Base-by-base conservation (phyloP, 2,113 vertebrate genomes). In the Lynx canadensis region DNA sequence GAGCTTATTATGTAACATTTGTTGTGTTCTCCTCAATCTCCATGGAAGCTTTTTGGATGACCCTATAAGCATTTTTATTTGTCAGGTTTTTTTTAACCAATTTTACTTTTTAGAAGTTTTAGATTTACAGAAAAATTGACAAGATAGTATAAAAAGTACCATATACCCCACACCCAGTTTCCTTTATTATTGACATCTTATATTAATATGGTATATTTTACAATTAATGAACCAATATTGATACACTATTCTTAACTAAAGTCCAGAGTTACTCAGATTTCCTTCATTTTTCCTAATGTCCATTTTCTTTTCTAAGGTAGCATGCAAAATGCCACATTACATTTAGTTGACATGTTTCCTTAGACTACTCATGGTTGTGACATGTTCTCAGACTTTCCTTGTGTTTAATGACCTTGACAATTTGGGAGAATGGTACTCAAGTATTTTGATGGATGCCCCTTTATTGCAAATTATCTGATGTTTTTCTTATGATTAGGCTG, bases 101-200 rank as follows among this genome's bases (percentile, higher is more conserved):
- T 79, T 90, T 95, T 80, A 57, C 29, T 69, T 79, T 93, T 74
- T 41, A 86, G n/a, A 87, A 78, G 16, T 66, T 95, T 91, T 82
- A 33, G 25, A 48, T 88, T 85, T 94, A 66, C 7, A 78, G 63
- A 97, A 97, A 95, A 71, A 29, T 38, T 91, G 50, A 90, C n/a
- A 95, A 80, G 23, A 38, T 36, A 57, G 0, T 88, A 80, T 65
- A 66, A 3, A 91, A 3, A 90, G 9, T 78, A n/a, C 13, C 15
- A 81, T 31, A 55, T 81, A 71, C 1, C 3, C 76, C 27, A 11
- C 0, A 83, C 23, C 2, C 36, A 38, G 33, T 78, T 60, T 76
- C 25, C 52, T 36, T 21, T 85, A 33, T 60, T 79, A 94, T 87
- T 89, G 86, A 33, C 41, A 89, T 38, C 13, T 89, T 71, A 60